phyloP scores from a whole-genome alignment of 2,888 invertebrate species.

The Tiliacea aurago region DNA sequence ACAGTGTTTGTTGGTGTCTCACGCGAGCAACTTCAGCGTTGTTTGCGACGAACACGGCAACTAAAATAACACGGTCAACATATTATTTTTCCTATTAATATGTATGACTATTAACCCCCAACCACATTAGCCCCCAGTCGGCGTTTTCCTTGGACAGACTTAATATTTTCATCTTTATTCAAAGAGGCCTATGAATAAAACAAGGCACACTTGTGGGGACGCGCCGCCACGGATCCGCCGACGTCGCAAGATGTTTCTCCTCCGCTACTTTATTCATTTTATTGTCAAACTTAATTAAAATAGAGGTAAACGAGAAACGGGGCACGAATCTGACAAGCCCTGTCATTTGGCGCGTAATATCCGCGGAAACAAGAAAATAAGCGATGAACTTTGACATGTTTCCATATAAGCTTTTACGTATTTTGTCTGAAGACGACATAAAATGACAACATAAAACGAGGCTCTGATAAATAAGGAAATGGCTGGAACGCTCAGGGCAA shows the following conservation, averaged over 20 bases:
- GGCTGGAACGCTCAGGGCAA: slow-evolving; percentile 42
- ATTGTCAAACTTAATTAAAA: slow-evolving; percentile 83
- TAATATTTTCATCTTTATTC: slow-evolving; percentile 90
- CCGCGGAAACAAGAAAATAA: slow-evolving; percentile 37
- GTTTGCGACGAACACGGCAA: slow-evolving; percentile 37
- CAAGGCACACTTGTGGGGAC: slow-evolving; percentile 78
- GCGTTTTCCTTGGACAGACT: slow-evolving; percentile 82
- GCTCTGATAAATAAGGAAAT: slow-evolving; percentile 54
- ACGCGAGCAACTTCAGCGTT: slow-evolving; percentile 19
- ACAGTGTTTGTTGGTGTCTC: slow-evolving; percentile 35
- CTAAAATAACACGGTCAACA: slow-evolving; percentile 67
- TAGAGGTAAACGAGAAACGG: slow-evolving; percentile 60
- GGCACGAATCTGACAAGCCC: slow-evolving; percentile 37
- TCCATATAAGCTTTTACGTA: slow-evolving; percentile 55
- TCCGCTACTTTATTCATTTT: slow-evolving; percentile 83
- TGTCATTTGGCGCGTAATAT: slow-evolving; percentile 32
- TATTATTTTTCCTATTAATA: slow-evolving; percentile 85
- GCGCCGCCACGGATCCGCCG: slow-evolving; percentile 71
- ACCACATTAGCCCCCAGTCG: slow-evolving; percentile 82
- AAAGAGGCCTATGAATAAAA: slow-evolving; percentile 89
- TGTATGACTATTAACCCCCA: slow-evolving; percentile 86
- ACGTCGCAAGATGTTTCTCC: slow-evolving; percentile 78
- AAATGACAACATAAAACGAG: slow-evolving; percentile 47
- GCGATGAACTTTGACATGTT: slow-evolving; percentile 53
- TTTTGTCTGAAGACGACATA: slow-evolving; percentile 48